Percentiles rank a stretch among this genome's conserved stretches.
phyloP scores from a whole-genome alignment of 2,888 invertebrate genomes.

The Thymelicus lineola region DNA sequence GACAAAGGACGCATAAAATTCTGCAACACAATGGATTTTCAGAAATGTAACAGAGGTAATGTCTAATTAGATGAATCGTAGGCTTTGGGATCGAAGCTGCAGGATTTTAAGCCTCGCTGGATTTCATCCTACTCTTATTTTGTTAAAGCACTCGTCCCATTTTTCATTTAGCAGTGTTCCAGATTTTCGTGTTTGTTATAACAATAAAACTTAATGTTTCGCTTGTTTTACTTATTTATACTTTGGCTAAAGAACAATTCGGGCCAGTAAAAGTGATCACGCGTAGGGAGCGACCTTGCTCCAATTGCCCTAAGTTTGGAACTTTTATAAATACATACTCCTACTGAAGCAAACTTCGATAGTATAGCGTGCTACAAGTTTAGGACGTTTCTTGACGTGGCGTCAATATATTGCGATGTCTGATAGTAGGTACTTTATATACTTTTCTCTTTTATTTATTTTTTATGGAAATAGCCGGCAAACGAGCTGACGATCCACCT shows the following conservation, averaged over 20 bases:
- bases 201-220: background rate
- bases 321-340: too few species aligned
- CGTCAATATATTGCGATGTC: too few species aligned
- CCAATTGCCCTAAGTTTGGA: too few species aligned
- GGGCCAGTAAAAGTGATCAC: too few species aligned
- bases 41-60: constrained; percentile 78
- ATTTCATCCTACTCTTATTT: constrained; percentile 38
- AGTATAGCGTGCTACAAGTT: too few species aligned
- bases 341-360: too few species aligned
- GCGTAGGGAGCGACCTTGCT: too few species aligned
- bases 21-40: constrained; percentile 80
- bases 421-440: too few species aligned
- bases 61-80: constrained; percentile 78
- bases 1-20: constrained; percentile 80
- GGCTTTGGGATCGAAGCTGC: constrained; percentile 49
- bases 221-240: background rate
- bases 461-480: too few species aligned
- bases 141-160: background rate
- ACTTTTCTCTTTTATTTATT: too few species aligned
- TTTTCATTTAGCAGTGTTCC: constrained; percentile 34
- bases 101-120: constrained; percentile 10
- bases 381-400: too few species aligned
- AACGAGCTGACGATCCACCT: too few species aligned
- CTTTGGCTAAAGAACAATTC: background rate
- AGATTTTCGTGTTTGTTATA: constrained; percentile 30